Conservation (phyloP, 2,113 vertebrate species). For the Mastomys natalensis region DNA sequence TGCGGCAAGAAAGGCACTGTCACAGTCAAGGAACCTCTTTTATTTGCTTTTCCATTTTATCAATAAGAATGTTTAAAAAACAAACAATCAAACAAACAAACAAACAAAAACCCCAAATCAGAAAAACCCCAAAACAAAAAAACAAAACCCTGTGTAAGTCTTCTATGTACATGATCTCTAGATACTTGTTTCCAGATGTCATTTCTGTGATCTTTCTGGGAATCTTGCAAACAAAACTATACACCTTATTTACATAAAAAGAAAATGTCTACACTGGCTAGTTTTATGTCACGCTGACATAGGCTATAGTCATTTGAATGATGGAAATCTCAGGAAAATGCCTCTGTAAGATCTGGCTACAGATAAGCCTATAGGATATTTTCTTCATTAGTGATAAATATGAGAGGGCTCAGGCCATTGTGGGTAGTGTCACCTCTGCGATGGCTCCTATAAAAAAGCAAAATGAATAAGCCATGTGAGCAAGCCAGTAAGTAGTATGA, state of each 20-base stretch:
- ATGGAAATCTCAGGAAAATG: not conserved
- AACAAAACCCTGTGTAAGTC: not conserved
- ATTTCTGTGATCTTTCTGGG: not conserved
- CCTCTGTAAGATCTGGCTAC: not conserved
- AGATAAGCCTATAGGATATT: not conserved
- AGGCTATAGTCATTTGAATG: not conserved
- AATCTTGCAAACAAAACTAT: not conserved
- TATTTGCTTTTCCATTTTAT: not conserved
- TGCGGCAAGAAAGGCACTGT: not conserved
- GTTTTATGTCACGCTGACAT: not conserved
- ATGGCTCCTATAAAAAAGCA: not conserved
- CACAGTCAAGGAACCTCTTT: not conserved
- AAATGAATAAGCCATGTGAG: too few relatives aligned
- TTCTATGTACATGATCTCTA: not conserved
- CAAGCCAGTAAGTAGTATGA: too few relatives aligned
- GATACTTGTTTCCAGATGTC: not conserved
- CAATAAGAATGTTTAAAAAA: not conserved
- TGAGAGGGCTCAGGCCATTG: not conserved
- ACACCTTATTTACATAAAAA: not conserved
- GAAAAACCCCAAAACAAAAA: not conserved
- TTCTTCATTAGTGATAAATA: not conserved
- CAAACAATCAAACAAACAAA: not conserved
- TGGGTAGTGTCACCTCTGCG: not conserved
- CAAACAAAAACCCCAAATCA: too few relatives aligned
- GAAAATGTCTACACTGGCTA: not conserved